These are phyloP conservation scores for Andricus grossulariae DNA, from an alignment of 1,140 invertebrate species.

Conservation along the genomic window DNA sequence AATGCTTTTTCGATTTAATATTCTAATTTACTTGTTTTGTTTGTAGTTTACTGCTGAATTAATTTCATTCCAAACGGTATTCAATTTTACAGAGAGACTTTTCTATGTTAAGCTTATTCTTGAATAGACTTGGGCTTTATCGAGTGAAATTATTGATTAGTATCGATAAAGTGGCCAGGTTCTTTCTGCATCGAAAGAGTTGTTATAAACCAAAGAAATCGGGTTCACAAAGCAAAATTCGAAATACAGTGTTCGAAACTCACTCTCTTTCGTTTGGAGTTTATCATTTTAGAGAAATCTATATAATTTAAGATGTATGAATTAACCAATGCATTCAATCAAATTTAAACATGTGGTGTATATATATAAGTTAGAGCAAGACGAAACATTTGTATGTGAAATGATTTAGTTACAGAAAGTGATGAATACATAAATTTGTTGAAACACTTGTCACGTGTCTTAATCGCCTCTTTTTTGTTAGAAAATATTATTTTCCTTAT, in stretches of 20 bases:
- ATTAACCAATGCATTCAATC: slow-evolving; percentile 13
- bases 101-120: neutral
- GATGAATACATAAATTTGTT: slow-evolving; percentile 23
- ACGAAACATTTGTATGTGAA: slow-evolving; percentile 22
- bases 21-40: too few species aligned
- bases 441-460: slow-evolving; percentile 3
- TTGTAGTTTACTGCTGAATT: too few species aligned
- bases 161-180: neutral
- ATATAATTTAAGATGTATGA: neutral
- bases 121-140: neutral
- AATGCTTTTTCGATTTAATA: too few species aligned
- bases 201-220: slow-evolving; percentile 12
- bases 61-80: too few species aligned
- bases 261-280: slow-evolving; percentile 6
- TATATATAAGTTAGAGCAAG: neutral
- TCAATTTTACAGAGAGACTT: neutral
- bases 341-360: slow-evolving; percentile 17
- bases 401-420: slow-evolving; percentile 24
- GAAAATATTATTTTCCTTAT: neutral
- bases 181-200: slow-evolving; percentile 9
- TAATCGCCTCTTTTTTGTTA: neutral
- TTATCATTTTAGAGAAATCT: neutral
- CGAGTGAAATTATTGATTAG: neutral
- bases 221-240: neutral
- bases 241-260: slow-evolving; percentile 12